Percentiles rank a stretch among this genome's conserved stretches.
Conservation (phyloP, 2,888 invertebrate species). For the Graphium colonna region DNA sequence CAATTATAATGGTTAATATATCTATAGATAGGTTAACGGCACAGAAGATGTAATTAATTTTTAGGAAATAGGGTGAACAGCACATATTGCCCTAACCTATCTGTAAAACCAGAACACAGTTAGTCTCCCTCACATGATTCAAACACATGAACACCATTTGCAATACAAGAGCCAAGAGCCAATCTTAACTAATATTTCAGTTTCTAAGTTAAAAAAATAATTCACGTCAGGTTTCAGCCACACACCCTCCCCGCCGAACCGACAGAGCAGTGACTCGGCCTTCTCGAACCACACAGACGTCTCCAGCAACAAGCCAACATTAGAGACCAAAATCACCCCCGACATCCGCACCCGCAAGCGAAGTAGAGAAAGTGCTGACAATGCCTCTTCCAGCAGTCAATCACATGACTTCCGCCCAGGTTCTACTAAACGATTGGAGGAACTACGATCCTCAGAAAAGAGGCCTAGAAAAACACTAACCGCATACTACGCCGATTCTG, state of each 20-base stretch:
- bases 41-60: too few relatives aligned
- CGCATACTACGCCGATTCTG: constrained; percentile 49
- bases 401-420: constrained; percentile 52
- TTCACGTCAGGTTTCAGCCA: constrained; percentile 53
- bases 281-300: constrained; percentile 67
- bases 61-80: too few relatives aligned
- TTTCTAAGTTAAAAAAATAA: background rate
- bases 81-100: too few relatives aligned
- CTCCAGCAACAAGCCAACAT: constrained; percentile 51
- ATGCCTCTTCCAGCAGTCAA: constrained; percentile 50
- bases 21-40: too few relatives aligned
- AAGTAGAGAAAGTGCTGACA: constrained; percentile 56
- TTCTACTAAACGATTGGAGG: constrained; percentile 56
- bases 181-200: too few relatives aligned
- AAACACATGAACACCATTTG: too few relatives aligned
- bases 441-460: constrained; percentile 52
- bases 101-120: too few relatives aligned
- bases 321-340: constrained; percentile 48
- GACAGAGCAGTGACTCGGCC: constrained; percentile 73
- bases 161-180: too few relatives aligned
- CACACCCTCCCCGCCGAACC: constrained; percentile 56
- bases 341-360: constrained; percentile 51
- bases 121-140: too few relatives aligned
- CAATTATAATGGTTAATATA: too few relatives aligned
- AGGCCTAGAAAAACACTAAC: constrained; percentile 42